Evolutionary conservation across 1,140 invertebrate genomes (phyloP).

Genomic region (Saccostrea glomerata): DNA sequence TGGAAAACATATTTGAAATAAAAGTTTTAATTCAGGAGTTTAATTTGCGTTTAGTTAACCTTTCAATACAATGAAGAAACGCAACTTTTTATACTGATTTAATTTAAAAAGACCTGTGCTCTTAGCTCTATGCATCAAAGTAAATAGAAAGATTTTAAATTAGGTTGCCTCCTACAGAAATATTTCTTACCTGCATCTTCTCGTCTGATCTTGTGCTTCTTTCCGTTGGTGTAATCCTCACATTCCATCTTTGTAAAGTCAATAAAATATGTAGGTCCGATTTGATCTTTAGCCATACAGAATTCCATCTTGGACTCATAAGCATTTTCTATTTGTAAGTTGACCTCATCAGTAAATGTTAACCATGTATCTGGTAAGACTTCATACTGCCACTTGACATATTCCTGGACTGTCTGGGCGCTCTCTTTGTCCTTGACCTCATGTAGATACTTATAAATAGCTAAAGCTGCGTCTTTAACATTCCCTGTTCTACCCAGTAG

Average conservation of each 20-base stretch:
- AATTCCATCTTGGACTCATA: too few species aligned
- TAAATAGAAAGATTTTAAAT: too few species aligned
- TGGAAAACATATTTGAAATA: too few species aligned
- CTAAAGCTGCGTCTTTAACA: background rate
- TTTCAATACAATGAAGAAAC: too few species aligned
- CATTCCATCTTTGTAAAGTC: conserved; percentile 52
- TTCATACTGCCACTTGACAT: conserved; percentile 57
- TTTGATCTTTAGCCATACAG: too few species aligned
- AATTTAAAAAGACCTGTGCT: too few species aligned
- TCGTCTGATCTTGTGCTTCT: conserved; percentile 41
- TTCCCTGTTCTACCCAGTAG: background rate
- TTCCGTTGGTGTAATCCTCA: background rate
- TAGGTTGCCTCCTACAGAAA: too few species aligned
- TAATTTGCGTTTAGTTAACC: too few species aligned
- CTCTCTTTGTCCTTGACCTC: conserved; percentile 35
- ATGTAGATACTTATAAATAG: conserved; percentile 8
- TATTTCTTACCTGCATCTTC: background rate
- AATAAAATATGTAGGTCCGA: conserved; percentile 44
- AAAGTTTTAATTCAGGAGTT: too few species aligned
- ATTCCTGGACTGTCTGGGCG: conserved; percentile 46
- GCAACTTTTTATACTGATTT: too few species aligned
- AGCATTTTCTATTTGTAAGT: conserved; percentile 42
- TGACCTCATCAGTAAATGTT: conserved; percentile 8
- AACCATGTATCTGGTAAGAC: background rate
- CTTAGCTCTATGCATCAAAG: too few species aligned